phyloP scores from a whole-genome alignment of 1,140 invertebrate species.

The Hyles vespertilio region DNA sequence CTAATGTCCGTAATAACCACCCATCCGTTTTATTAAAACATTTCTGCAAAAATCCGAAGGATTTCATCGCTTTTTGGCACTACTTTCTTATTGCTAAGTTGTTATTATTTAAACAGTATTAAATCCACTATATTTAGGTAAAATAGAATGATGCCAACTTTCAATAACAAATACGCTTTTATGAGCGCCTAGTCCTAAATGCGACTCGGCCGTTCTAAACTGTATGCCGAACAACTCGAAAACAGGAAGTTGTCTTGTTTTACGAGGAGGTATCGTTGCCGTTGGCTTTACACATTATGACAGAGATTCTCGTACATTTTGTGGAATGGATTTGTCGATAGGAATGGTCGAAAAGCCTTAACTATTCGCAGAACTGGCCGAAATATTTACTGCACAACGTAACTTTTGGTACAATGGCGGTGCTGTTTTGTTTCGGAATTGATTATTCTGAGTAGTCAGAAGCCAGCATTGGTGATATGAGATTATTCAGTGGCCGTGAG shows the following conservation, averaged over 20 bases:
- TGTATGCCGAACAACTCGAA: slow-evolving; percentile 22
- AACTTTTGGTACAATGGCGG: no score
- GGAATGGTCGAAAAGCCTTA: no score
- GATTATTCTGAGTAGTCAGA: no score
- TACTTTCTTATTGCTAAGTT: slow-evolving; percentile 22
- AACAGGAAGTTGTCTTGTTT: slow-evolving; percentile 23
- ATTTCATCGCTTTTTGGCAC: slow-evolving; percentile 25
- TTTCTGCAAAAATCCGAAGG: slow-evolving; percentile 6
- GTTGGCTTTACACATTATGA: no score
- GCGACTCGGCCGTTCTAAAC: slow-evolving; percentile 20
- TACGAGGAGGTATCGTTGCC: slow-evolving; percentile 18
- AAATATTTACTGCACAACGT: no score
- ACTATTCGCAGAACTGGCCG: no score
- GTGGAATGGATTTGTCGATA: no score
- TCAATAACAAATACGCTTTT: slow-evolving; percentile 32
- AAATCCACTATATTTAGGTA: slow-evolving; percentile 34
- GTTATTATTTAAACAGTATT: slow-evolving; percentile 34
- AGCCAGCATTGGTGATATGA: no score
- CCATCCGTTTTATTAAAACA: background rate
- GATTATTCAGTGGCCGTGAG: no score
- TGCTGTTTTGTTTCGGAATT: no score
- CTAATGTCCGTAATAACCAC: slow-evolving; percentile 11
- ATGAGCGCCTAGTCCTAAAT: slow-evolving; percentile 23
- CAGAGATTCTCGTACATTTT: no score
- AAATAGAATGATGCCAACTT: slow-evolving; percentile 46